Base-by-base conservation (phyloP, 2,888 invertebrate species). In the Capitulum mitella region DNA sequence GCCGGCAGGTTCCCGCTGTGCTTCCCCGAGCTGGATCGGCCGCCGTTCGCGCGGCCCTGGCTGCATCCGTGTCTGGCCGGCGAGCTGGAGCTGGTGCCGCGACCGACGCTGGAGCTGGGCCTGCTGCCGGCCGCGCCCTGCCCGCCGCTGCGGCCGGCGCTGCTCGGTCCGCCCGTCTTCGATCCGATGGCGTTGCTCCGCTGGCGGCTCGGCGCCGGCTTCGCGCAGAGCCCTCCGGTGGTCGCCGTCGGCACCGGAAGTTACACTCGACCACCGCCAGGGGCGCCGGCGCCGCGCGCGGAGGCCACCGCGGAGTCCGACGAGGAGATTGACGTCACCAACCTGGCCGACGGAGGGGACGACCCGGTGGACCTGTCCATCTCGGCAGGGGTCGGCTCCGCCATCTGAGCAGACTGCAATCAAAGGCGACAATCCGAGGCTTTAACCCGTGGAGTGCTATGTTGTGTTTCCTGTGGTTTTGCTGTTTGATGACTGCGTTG, bases 161-260 rank as follows among this genome's bases (percentile, higher is more conserved):
- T 29, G 70, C 22, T 70, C 37, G 70, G 22, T 22, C 37, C 22
- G 34, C 37, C 70, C 70, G 34, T 70, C 34, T 70, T 70, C 70
- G 70, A 70, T 70, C 37, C 70, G 19, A 14, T 70, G 70, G 8
- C 37, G 70, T 37, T 70, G 34, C 70, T 70, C 16, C 70, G 70
- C 19, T 70, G 70, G 70, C 34, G 70, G 37, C 70, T 70, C 37
- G 70, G 70, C 34, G 10, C 70, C 37, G 37, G 70, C 37, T 22
- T 70, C 70, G 22, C 37, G 26, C 70, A 70, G 29, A 8, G 70
- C 34, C 70, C 32, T 16, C 70, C 70, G 26, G 70, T 37, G 70
- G 70, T 8, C 34, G 19, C 5, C 0, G 6, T 22, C 1, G 5
- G 37, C 10, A 70, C 70, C 37, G 8, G 0, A 37, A 70, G 70